Percentiles rank a stretch among this genome's conserved stretches.
These are phyloP conservation scores for Macrobrachium rosenbergii DNA, from an alignment of 1,140 invertebrate species.

Conservation along the genomic window DNA sequence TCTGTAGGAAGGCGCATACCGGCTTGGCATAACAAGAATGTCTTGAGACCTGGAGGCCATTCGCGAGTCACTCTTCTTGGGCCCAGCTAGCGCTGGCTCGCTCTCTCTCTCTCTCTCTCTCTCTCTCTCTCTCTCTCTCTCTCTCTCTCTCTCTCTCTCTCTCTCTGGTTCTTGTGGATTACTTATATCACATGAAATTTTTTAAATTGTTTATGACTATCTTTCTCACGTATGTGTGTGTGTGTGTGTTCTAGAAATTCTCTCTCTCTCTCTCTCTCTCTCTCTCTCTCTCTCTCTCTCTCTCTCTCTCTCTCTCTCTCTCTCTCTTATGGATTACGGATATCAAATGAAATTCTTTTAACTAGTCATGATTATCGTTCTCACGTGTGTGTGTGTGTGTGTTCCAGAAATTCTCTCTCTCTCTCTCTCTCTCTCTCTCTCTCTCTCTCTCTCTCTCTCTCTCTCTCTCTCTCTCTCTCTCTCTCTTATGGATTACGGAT, in stretches of 20 bases:
- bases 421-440: slow-evolving; percentile 1
- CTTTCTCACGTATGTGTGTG: too few relatives aligned
- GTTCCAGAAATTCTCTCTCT: background rate
- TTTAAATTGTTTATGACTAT: too few relatives aligned
- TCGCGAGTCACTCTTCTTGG: background rate
- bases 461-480: background rate
- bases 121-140: background rate
- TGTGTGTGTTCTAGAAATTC: too few relatives aligned
- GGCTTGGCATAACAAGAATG: too few relatives aligned
- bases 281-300: too few relatives aligned
- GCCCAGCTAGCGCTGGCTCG: background rate
- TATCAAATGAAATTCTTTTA: too few relatives aligned
- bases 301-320: too few relatives aligned
- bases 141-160: background rate
- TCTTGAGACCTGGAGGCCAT: background rate
- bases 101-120: background rate
- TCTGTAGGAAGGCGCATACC: too few relatives aligned
- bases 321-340: too few relatives aligned
- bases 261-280: too few relatives aligned
- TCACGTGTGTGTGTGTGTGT: too few relatives aligned
- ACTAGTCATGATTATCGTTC: too few relatives aligned
- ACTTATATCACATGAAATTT: background rate
- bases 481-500: background rate
- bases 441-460: slow-evolving; percentile 3
- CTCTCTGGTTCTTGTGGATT: background rate